Base-by-base conservation (phyloP, 2,888 invertebrate species). In the Resseliella maxima region DNA sequence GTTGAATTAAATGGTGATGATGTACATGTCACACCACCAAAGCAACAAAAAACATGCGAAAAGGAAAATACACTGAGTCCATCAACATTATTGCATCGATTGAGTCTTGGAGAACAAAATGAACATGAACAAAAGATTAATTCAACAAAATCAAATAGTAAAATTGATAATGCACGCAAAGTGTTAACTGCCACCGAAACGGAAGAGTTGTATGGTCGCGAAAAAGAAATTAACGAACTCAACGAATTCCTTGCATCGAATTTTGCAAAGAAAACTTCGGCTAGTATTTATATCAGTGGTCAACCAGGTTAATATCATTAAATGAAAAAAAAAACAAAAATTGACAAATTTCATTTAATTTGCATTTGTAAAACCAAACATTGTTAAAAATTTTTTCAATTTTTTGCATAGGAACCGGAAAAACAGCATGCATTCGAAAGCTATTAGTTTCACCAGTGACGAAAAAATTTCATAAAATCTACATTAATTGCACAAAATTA, bases 231-330 rank as follows among this genome's bases (percentile, higher is more conserved):
- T 12, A 90, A 92, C 3, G 93, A 94, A 88, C 91, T 99, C 27
- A 92, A 93, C 36, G 90, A 91, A 2, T 97, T 97, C 90, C 92
- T 99, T 86, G 90, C 91, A 21, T 92, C 92, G 15, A 94, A 96
- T 90, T 90, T 97, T 86, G 90, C 93, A 2, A 92, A 92, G 0
- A 92, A 93, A 88, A 92, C 92, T 46, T 95, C 98, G 0, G 96
- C 95, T 0, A 96, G 97, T 27, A 90, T 99, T 86, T 99, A 99
- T 90, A 94, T 99, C 72, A 98, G 98, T 59, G 99, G 99, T 0
- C 97, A 98, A 36, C 99, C 99, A 0, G 99, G 85, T 85, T 31
- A 27, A 41, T 41, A 83, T 35, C 18, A 15, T 72, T 2, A 50
- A 50, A 50, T 50, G n/a, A n/a, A n/a, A n/a, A n/a, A n/a, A n/a